Evolutionary conservation across 2,113 vertebrate species (phyloP).

Genomic region (Odocoileus virginianus): DNA sequence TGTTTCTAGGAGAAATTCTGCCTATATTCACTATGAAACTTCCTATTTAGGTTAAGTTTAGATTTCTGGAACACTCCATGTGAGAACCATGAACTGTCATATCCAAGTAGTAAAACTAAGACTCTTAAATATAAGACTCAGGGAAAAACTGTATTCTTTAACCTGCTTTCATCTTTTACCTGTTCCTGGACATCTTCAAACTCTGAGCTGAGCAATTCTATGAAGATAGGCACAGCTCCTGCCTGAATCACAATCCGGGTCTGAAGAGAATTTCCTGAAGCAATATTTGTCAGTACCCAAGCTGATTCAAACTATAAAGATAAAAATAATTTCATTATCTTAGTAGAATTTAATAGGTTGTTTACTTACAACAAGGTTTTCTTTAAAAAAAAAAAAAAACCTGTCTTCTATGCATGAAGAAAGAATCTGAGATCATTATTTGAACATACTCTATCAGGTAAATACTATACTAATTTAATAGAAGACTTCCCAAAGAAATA

Average conservation of each 20-base stretch:
- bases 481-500: constrained; percentile 24
- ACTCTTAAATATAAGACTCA: neutral
- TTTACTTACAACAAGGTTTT: constrained; percentile 18
- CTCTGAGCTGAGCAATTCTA: constrained; percentile 95
- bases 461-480: constrained; percentile 18
- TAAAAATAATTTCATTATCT: constrained; percentile 68
- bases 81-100: neutral
- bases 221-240: constrained; percentile 97
- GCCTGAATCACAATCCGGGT: constrained; percentile 98
- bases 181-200: constrained; percentile 99
- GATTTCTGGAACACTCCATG: neutral
- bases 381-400: neutral
- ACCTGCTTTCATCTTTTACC: constrained; percentile 79
- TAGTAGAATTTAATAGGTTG: neutral
- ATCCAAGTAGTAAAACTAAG: neutral
- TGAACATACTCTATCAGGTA: neutral
- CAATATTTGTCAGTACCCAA: constrained; percentile 98
- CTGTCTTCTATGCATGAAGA: constrained; percentile 9
- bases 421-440: neutral
- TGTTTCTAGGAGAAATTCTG: neutral
- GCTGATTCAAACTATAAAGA: constrained; percentile 94
- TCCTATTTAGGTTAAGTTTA: neutral
- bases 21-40: neutral
- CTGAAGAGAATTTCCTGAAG: constrained; percentile 97
- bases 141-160: neutral